A percentile compares a stretch with the other conserved stretches of the same genome.
Conservation (phyloP, 2,888 invertebrate genomes). For the Poecilobothrus nobilitatus region DNA sequence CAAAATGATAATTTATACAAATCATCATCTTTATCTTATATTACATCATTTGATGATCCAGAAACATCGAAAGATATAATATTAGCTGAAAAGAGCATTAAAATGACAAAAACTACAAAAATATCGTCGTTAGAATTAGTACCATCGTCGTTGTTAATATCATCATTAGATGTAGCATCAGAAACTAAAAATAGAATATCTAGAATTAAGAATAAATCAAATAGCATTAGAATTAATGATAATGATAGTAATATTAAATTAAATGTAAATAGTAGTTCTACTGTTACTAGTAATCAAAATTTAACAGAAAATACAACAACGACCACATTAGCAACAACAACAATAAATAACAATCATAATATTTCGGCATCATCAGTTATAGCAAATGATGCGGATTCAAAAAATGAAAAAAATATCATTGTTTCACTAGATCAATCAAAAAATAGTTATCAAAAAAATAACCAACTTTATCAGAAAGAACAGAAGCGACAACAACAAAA, state of each 20-base stretch:
- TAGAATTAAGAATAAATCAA: not conserved
- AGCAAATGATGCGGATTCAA: no score
- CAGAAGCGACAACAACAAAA: slow-evolving; percentile 9
- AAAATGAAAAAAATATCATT: no score
- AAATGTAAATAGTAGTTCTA: not conserved
- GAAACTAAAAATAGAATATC: not conserved
- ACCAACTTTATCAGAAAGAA: slow-evolving; percentile 2
- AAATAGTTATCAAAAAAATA: not conserved
- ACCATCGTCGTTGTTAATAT: not conserved
- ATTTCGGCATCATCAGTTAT: no score
- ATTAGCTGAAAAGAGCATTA: slow-evolving; percentile 10
- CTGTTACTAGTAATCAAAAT: not conserved
- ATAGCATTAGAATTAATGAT: not conserved
- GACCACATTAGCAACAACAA: not conserved
- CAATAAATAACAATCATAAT: not conserved
- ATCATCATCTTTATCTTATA: not conserved
- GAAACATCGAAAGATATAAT: not conserved
- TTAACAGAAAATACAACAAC: not conserved
- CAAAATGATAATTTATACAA: no score
- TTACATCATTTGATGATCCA: slow-evolving; percentile 13
- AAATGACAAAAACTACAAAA: slow-evolving; percentile 12
- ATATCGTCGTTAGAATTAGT: slow-evolving; percentile 8
- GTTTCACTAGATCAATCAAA: no score
- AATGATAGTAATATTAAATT: not conserved
- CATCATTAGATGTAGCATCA: not conserved